Evolutionary conservation across 2,797 vertebrate species (phyloP).

Genomic region (Cyprinodon diabolis): DNA sequence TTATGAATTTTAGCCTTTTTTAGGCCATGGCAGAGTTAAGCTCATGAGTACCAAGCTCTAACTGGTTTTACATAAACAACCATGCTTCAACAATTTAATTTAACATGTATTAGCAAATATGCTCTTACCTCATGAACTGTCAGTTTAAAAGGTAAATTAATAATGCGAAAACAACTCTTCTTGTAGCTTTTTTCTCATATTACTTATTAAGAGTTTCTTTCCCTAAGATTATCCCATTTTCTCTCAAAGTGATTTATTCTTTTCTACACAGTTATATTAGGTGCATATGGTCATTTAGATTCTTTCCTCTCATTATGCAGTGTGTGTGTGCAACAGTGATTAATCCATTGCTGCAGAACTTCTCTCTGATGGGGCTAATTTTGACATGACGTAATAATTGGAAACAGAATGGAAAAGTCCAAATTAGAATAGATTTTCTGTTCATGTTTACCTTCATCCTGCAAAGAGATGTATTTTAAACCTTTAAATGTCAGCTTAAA

Average conservation of each 20-base stretch:
- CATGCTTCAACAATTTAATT: not conserved
- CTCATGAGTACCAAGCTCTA: not conserved
- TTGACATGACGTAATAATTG: conserved; percentile 32
- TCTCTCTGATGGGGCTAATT: conserved; percentile 8
- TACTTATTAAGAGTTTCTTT: not conserved
- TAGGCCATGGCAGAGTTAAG: not conserved
- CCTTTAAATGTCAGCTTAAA: conserved; percentile 6
- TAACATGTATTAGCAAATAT: not conserved
- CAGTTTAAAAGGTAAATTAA: not conserved
- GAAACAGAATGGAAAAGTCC: conserved; percentile 24
- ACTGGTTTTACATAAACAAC: not conserved
- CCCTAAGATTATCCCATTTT: not conserved
- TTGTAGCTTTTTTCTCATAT: not conserved
- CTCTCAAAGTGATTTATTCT: not conserved
- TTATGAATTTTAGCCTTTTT: not conserved
- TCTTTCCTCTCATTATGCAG: conserved; percentile 32
- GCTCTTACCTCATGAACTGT: no score
- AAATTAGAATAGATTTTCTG: conserved; percentile 10
- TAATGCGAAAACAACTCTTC: not conserved
- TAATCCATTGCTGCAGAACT: conserved; percentile 28
- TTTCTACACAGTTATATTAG: not conserved
- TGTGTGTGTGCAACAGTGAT: conserved; percentile 7
- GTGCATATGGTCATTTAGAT: conserved; percentile 8
- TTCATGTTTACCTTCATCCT: not conserved
- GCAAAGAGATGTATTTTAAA: not conserved